Conservation (phyloP, 2,113 vertebrate species). For the Lathamus discolor region DNA sequence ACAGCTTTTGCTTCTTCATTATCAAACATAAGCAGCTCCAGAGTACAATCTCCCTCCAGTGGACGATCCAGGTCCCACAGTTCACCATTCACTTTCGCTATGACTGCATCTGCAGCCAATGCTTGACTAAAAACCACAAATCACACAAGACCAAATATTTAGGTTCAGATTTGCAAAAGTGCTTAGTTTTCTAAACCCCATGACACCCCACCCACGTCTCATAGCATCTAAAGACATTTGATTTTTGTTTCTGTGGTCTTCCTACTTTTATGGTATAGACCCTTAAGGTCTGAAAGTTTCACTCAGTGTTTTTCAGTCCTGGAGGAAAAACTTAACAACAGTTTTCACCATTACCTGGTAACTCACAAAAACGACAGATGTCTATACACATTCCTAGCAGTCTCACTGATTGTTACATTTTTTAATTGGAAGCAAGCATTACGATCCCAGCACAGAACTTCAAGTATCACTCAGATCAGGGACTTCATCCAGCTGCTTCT, state of each 20-base stretch:
- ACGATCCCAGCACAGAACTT: background rate
- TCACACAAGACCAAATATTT: background rate
- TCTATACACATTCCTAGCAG: background rate
- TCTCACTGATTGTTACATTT: background rate
- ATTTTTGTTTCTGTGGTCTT: background rate
- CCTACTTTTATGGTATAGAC: background rate
- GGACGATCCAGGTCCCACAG: constrained; percentile 81
- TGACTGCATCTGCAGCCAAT: constrained; percentile 69
- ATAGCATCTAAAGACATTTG: background rate
- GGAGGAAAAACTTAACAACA: background rate
- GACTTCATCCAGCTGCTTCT: background rate
- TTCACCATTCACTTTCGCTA: constrained; percentile 76
- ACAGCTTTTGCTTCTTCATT: constrained; percentile 78
- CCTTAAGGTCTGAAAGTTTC: background rate
- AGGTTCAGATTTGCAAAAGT: background rate
- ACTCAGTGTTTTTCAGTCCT: background rate
- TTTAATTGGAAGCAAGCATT: background rate
- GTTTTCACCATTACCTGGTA: background rate
- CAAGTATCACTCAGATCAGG: background rate
- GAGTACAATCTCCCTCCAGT: constrained; percentile 65
- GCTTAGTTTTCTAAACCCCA: background rate
- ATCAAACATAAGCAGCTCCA: constrained; percentile 77
- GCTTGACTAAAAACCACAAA: constrained; percentile 49
- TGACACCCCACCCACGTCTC: background rate
- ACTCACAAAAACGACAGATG: background rate